Base-by-base conservation (phyloP, 1,140 invertebrate genomes). In the Octopus sinensis region DNA sequence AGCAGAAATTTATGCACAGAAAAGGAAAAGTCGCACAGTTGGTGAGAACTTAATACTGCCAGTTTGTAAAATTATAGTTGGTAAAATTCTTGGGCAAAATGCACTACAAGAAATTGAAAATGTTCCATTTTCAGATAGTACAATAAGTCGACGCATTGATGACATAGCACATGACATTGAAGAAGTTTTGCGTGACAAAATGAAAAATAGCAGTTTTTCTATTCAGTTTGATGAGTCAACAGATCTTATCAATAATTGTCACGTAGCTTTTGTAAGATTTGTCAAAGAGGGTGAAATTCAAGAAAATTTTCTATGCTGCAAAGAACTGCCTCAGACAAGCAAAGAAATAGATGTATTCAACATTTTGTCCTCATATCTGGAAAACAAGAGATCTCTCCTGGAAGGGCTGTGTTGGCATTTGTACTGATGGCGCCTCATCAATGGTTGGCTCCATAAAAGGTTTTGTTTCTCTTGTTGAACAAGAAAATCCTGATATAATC, bases 171-270 rank as follows among this genome's bases (percentile, higher is more conserved):
- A 68, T 68, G 62, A 68, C 62, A n/a, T n/a, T 68, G 62, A 68
- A 68, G 62, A 68, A n/a, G 62, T 68, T 68, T 68, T 68, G 62
- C n/a, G 62, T 68, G 62, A 68, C n/a, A 68, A 68, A 68, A 9
- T 68, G 62, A 68, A 68, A 68, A 68, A 68, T 68, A 68, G 62
- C 62, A 68, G 62, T 68, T 68, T 68, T 68, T 68, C 62, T 68
- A 68, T 68, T n/a, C 62, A 68, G n/a, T 12, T 2, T 68, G 62
- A 68, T 68, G 62, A 68, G 62, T 68, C 62, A 68, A 68, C n/a
- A 68, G 62, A 68, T 68, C 62, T 68, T 68, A 68, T 3, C 62
- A 68, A 68, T 68, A 68, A 68, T 13, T 68, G 12, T 68, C 62
- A 68, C 62, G 62, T 68, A n/a, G 62, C 62, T 68, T 68, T 68